Conservation (phyloP, 2,888 invertebrate species). For the Orthosia gothica region DNA sequence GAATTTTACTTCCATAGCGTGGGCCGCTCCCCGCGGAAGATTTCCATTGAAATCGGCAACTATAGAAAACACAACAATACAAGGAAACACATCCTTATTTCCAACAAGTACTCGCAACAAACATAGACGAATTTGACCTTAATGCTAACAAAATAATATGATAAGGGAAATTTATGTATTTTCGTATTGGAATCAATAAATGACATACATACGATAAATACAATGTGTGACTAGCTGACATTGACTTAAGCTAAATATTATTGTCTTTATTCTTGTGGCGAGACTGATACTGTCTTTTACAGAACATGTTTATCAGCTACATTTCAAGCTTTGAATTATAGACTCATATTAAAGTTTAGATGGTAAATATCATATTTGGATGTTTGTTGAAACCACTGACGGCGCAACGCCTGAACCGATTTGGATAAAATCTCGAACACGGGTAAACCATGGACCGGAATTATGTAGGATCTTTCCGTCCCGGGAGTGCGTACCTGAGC, state of each 20-base stretch:
- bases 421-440: too few relatives aligned
- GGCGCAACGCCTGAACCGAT: too few relatives aligned
- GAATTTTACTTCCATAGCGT: neutral
- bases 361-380: too few relatives aligned
- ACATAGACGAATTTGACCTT: constrained; percentile 17
- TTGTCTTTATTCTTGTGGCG: neutral
- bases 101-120: neutral
- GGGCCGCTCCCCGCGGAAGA: neutral
- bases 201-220: neutral
- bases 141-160: constrained; percentile 27
- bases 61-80: constrained; percentile 38
- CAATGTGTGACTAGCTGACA: neutral
- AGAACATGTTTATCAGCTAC: neutral
- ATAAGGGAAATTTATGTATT: constrained; percentile 17
- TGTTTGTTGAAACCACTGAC: too few relatives aligned
- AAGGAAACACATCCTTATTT: constrained; percentile 35
- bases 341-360: neutral
- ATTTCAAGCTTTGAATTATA: neutral
- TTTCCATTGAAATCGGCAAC: constrained; percentile 24
- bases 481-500: too few relatives aligned
- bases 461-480: too few relatives aligned
- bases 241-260: neutral
- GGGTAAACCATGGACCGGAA: too few relatives aligned
- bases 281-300: neutral
- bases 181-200: constrained; percentile 21